Evolutionary conservation across 2,113 vertebrate species (phyloP).

Genomic region (Phrynocephalus versicolor): DNA sequence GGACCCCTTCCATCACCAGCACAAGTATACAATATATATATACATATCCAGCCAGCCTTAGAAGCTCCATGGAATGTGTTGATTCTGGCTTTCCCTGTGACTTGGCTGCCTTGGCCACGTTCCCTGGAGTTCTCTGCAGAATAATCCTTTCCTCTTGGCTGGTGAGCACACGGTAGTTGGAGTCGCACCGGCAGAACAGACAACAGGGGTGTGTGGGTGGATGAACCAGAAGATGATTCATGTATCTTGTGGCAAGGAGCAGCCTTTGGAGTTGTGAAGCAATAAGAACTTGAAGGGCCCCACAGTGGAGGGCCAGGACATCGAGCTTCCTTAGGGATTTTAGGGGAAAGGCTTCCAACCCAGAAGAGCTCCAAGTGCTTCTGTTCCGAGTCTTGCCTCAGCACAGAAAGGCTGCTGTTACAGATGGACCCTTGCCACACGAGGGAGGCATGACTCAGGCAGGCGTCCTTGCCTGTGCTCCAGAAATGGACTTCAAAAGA

Average conservation of each 20-base stretch:
- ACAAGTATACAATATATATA: too few relatives aligned
- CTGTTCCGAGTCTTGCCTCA: too few relatives aligned
- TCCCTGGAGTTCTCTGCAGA: not conserved
- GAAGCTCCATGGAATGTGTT: not conserved
- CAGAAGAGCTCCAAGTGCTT: not conserved
- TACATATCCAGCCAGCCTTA: not conserved
- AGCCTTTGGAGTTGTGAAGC: not conserved
- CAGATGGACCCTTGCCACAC: too few relatives aligned
- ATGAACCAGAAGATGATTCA: not conserved
- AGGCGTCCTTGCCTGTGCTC: too few relatives aligned
- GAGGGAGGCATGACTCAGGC: too few relatives aligned
- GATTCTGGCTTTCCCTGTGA: not conserved
- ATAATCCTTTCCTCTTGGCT: not conserved
- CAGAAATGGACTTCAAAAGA: too few relatives aligned
- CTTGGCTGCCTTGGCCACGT: not conserved
- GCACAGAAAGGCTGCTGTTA: too few relatives aligned
- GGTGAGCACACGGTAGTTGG: not conserved
- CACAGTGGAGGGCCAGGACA: too few relatives aligned
- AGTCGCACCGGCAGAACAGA: not conserved
- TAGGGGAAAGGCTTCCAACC: not conserved
- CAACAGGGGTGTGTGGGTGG: not conserved
- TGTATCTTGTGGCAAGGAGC: not conserved
- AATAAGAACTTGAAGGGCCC: too few relatives aligned
- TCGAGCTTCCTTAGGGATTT: too few relatives aligned
- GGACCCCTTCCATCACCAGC: too few relatives aligned